Base-by-base conservation (phyloP, 2,113 vertebrate species). In the Apodemus speciosus region DNA sequence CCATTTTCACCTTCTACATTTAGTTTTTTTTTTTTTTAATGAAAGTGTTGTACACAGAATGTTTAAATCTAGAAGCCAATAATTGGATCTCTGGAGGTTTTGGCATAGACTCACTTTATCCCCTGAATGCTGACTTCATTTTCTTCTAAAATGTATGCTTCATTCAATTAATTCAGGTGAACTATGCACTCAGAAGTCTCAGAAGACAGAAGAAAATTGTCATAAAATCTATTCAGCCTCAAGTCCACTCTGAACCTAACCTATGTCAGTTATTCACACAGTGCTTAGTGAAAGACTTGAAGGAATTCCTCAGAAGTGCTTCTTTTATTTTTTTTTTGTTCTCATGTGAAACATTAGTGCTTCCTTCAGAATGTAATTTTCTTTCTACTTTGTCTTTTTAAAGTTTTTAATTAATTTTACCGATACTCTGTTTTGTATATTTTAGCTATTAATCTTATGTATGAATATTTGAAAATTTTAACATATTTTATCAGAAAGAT, bases 31-130 rank as follows among this genome's bases (percentile, higher is more conserved):
- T 76, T 81, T 81, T 21, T 69, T 94, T 71, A 72, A 77, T 93
- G 79, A 89, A 89, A 92, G 83, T 83, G 21, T 76, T 89, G 81
- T 71, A 77, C 9, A 91, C 14, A 40, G 46, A 90, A 81, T 49
- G 11, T 94, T 89, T 84, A 75, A 85, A n/a, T 94, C 20, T 90
- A 81, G 88, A 85, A 94, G 72, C 60, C 51, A 79, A 16, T 88
- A 79, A 94, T 53, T 92, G 60, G 25, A 85, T 94, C 90, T 94
- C 85, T 69, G 56, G 73, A 88, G 89, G 46, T 79, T 93, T 92
- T 15, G 20, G 40, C 0, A 40, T 94, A 79, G 51, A 68, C 58
- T 68, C n/a, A 62, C 56, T 80, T 46, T 91, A 49, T 90, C 10
- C 43, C 23, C 46, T 76, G 46, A 32, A 86, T 25, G 30, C 64